phyloP scores from a whole-genome alignment of 2,888 invertebrate species.

The Nemotelus nigrinus region DNA sequence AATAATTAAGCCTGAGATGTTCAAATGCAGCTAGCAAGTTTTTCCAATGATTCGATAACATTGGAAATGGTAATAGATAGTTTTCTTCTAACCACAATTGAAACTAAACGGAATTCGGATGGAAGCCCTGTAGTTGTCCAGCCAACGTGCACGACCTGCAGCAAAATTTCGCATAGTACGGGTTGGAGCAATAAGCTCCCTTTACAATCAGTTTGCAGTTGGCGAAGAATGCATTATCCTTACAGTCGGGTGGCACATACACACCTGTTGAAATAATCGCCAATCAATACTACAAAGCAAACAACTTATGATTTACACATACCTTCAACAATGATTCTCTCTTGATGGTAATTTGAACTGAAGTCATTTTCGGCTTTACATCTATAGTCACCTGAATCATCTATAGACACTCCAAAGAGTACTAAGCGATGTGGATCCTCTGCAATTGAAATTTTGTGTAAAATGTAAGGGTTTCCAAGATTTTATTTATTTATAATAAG shows the following conservation, averaged over 20 bases:
- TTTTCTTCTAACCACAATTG: slow-evolving; percentile 27
- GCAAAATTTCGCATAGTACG: slow-evolving; percentile 93
- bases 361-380: slow-evolving; percentile 85
- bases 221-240: slow-evolving; percentile 88
- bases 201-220: slow-evolving; percentile 89
- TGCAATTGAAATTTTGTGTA: slow-evolving; percentile 45
- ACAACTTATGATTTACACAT: slow-evolving; percentile 55
- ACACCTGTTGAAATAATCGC: slow-evolving; percentile 67
- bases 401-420: slow-evolving; percentile 71
- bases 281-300: slow-evolving; percentile 9
- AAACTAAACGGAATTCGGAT: slow-evolving; percentile 57
- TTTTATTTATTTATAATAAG: no score
- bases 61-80: slow-evolving; percentile 29
- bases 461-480: no score
- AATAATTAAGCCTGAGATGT: slow-evolving; percentile 20
- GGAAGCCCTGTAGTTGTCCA: slow-evolving; percentile 71
- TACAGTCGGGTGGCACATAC: slow-evolving; percentile 81
- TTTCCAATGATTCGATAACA: slow-evolving; percentile 8
- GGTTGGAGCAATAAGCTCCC: slow-evolving; percentile 85
- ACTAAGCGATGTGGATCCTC: slow-evolving; percentile 76
- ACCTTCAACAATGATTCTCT: slow-evolving; percentile 82
- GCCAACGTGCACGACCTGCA: slow-evolving; percentile 92
- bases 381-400: slow-evolving; percentile 83
- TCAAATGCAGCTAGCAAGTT: slow-evolving; percentile 15
- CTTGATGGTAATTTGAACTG: slow-evolving; percentile 72